Conservation (phyloP, 2,888 invertebrate genomes). For the Stenoptilia bipunctidactyla region DNA sequence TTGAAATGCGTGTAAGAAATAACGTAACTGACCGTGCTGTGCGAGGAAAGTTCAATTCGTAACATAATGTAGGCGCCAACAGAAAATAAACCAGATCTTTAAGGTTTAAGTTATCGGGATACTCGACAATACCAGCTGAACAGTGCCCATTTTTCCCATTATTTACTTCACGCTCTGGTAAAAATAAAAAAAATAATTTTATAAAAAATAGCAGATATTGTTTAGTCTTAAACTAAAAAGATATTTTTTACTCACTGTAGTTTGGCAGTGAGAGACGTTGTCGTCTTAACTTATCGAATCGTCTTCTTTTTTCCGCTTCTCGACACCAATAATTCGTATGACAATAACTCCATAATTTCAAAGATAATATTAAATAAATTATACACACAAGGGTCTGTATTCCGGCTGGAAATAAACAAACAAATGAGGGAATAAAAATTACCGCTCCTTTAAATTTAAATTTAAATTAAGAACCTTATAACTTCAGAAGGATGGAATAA, state of each 20-base stretch:
- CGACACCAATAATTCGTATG: constrained; percentile 97
- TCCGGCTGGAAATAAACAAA: constrained; percentile 80
- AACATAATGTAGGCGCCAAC: constrained; percentile 95
- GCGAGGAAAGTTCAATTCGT: constrained; percentile 97
- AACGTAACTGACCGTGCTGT: constrained; percentile 80
- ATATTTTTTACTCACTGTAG: constrained; percentile 73
- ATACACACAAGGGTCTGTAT: constrained; percentile 86
- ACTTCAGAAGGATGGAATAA: too few species aligned
- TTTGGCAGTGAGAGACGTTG: constrained; percentile 84
- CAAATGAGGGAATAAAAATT: too few species aligned
- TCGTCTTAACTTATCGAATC: constrained; percentile 72
- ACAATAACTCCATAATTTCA: constrained; percentile 96
- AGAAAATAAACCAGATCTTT: constrained; percentile 94
- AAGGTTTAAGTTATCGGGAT: constrained; percentile 92
- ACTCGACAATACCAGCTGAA: constrained; percentile 75
- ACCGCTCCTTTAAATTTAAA: too few species aligned
- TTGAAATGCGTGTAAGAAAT: constrained; percentile 1
- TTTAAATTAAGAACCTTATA: too few species aligned
- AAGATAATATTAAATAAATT: constrained; percentile 85
- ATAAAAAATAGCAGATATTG: too few species aligned
- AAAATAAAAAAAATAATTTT: constrained; percentile 7
- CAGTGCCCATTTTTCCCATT: constrained; percentile 61
- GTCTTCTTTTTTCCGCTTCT: constrained; percentile 63
- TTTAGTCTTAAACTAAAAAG: too few species aligned
- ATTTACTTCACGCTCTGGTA: constrained; percentile 59